Conservation (phyloP, 2,888 invertebrate species). For the Drosophila colorata region DNA sequence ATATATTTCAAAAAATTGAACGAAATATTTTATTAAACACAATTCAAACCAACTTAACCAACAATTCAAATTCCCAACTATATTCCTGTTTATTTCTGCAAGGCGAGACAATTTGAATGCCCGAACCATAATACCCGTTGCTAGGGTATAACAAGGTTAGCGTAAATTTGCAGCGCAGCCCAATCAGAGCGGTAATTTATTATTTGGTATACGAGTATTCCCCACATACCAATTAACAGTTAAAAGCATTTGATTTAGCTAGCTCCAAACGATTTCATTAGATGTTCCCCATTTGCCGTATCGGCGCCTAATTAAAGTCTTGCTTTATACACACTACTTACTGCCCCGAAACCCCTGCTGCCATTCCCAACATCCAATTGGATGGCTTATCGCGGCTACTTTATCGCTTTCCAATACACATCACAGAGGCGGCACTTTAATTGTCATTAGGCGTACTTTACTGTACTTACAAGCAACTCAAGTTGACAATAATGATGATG, state of each 20-base stretch:
- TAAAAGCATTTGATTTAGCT: slow-evolving; percentile 72
- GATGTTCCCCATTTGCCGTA: slow-evolving; percentile 39
- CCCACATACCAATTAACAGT: slow-evolving; percentile 75
- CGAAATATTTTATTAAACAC: too few relatives aligned
- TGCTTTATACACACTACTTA: slow-evolving; percentile 33
- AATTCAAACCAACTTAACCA: too few relatives aligned
- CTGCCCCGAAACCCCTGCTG: background rate
- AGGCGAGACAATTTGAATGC: background rate
- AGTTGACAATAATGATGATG: slow-evolving; percentile 21
- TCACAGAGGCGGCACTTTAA: slow-evolving; percentile 60
- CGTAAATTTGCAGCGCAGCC: background rate
- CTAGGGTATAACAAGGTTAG: background rate
- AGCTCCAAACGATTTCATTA: slow-evolving; percentile 66
- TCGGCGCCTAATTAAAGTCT: slow-evolving; percentile 68
- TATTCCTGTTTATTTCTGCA: background rate
- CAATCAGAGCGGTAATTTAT: slow-evolving; percentile 71
- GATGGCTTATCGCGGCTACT: slow-evolving; percentile 59
- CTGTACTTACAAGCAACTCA: slow-evolving; percentile 60
- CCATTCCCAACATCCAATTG: slow-evolving; percentile 14
- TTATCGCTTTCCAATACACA: slow-evolving; percentile 76
- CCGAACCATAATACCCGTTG: background rate
- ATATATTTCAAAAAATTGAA: too few relatives aligned
- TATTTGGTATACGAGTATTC: slow-evolving; percentile 57
- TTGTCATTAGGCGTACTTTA: slow-evolving; percentile 73
- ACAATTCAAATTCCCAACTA: too few relatives aligned